Base-by-base conservation (phyloP, 2,888 invertebrate genomes). In the Melanophora roralis region DNA sequence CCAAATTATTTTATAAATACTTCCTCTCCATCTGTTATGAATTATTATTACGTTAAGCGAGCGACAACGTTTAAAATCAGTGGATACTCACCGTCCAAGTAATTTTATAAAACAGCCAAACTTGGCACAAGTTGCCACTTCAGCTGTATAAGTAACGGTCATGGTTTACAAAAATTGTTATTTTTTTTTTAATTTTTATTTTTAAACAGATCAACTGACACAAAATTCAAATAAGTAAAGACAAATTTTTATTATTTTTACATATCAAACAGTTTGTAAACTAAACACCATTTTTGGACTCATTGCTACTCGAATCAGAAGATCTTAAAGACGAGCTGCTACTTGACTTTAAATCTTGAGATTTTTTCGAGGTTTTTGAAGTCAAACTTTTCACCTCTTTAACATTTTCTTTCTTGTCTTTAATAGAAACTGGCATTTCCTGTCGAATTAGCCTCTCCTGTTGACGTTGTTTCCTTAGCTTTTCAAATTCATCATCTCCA, bases 1-100 rank as follows among this genome's bases (percentile, higher is more conserved):
- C 96, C 97, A 97, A 74, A 98, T 94, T 81, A 97, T 91, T 90
- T 97, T 97, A 92, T 97, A 98, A 85, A 98, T 95, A 87, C 97
- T 97, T 36, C 97, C 97, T 82, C 93, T 93, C 98, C 98, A 98
- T 92, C 97, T 97, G 91, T 27, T 27, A 23, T 27, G 1, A 7
- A 12, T n/a, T 19, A 19, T 51, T 11, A 38, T 21, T 43, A 6
- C 2, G 0, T 14, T 0, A n/a, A n/a, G n/a, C 19, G 4, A 38
- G 32, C 11, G 1, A 11, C 23, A 12, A 2, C 9, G 1, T 16
- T 21, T 19, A 0, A 11, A 11, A 11, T 14, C 3, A 0, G n/a
- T 12, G 1, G n/a, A n/a, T 11, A 14, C 27, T 81, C 78, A 86
- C 88, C 86, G 86, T 64, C 60, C 80, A 69, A 87, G 65, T 1